These are phyloP conservation scores for Catharus fuscescens DNA, from an alignment of 2,113 vertebrate species.

Conservation along the genomic window DNA sequence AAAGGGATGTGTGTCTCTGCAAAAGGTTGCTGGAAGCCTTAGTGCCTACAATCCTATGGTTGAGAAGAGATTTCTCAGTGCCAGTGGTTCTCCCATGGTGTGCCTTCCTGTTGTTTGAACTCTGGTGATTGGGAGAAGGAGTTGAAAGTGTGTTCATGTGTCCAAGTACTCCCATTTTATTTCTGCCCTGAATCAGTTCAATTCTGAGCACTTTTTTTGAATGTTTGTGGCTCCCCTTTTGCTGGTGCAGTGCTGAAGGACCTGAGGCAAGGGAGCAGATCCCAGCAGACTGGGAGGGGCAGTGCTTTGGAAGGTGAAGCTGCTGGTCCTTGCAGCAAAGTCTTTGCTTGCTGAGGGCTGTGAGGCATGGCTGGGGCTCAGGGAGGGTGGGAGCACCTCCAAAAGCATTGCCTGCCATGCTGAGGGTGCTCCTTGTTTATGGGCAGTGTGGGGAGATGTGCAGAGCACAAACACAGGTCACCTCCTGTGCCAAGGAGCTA, in stretches of 20 bases:
- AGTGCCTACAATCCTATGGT: not conserved
- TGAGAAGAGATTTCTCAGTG: not conserved
- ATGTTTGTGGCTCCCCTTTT: not conserved
- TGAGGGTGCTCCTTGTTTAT: rapidly evolving
- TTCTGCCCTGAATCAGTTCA: not conserved
- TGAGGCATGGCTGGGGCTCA: not conserved
- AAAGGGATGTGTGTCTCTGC: not conserved
- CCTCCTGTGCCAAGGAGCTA: not conserved
- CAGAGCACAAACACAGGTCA: not conserved
- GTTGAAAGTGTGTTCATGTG: not conserved
- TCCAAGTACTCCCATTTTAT: not conserved
- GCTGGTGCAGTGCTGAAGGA: rapidly evolving
- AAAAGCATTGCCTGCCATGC: not conserved
- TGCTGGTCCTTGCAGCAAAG: not conserved
- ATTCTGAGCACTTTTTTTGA: not conserved
- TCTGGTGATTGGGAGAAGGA: not conserved
- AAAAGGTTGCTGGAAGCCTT: not conserved
- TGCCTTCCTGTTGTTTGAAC: not conserved
- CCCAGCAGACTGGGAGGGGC: not conserved
- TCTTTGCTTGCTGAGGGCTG: too few species aligned
- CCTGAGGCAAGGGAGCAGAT: not conserved
- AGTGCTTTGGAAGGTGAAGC: not conserved
- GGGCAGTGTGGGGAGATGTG: not conserved
- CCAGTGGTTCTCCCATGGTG: not conserved
- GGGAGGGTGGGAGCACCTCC: not conserved